Conservation (phyloP, 2,113 vertebrate genomes). For the Elachura formosa region DNA sequence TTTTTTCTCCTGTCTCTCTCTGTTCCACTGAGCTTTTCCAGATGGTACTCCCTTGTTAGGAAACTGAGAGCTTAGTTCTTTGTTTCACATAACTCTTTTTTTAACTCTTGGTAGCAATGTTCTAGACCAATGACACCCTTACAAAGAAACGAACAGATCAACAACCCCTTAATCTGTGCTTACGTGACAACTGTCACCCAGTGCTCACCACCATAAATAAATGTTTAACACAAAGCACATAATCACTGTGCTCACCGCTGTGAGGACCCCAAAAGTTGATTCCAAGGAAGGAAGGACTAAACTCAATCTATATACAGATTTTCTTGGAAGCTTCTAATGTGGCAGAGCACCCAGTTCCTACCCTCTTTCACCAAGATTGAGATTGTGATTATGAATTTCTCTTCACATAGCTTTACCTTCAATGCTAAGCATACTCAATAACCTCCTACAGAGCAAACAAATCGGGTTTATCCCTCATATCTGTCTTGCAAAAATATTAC, state of each 20-base stretch:
- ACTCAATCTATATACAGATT: not conserved
- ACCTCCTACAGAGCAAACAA: not conserved
- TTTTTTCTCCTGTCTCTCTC: not conserved
- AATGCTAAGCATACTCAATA: not conserved
- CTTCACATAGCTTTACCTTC: not conserved
- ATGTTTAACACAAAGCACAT: not conserved
- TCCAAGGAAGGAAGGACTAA: not conserved
- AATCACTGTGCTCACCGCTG: not conserved
- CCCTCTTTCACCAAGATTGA: rapidly evolving
- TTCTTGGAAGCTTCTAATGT: not conserved
- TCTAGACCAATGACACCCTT: not conserved
- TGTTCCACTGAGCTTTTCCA: not conserved
- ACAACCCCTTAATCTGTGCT: not conserved
- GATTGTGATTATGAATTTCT: not conserved
- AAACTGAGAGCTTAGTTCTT: not conserved
- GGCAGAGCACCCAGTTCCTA: not conserved
- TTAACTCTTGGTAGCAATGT: not conserved
- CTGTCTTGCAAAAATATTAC: not conserved
- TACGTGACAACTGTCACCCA: not conserved
- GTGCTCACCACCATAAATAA: rapidly evolving
- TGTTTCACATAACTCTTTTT: not conserved
- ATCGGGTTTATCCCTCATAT: not conserved
- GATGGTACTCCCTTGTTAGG: not conserved
- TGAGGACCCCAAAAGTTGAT: not conserved
- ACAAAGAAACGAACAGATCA: no score